These are phyloP conservation scores for Acropora tenuis DNA, from an alignment of 64 coral and sea anemone genomes.

Conservation along the genomic window DNA sequence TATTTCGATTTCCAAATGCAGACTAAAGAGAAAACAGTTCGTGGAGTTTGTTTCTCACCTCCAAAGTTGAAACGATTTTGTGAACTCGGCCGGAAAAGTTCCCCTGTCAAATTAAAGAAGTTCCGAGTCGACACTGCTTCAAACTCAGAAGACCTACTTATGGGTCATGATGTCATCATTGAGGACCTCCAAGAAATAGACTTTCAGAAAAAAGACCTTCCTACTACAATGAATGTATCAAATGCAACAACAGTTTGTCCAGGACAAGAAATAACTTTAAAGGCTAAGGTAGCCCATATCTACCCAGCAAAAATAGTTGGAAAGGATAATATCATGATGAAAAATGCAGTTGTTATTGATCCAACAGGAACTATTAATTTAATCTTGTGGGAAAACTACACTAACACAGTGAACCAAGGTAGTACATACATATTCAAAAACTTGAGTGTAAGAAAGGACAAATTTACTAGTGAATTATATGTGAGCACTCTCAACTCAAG, in stretches of 20 bases:
- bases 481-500: constrained; percentile 52
- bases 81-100: not conserved
- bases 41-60: constrained; percentile 48
- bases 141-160: constrained; percentile 35
- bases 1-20: not conserved
- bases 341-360: constrained; percentile 41
- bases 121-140: constrained; percentile 38
- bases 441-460: constrained; percentile 57
- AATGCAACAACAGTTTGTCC: constrained; percentile 6
- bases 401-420: constrained; percentile 46
- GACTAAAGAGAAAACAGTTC: constrained; percentile 14
- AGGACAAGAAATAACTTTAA: constrained; percentile 61
- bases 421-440: constrained; percentile 58
- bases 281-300: constrained; percentile 46
- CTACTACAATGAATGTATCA: constrained; percentile 36
- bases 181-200: constrained; percentile 33
- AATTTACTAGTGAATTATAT: constrained; percentile 45
- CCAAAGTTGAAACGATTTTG: constrained; percentile 24
- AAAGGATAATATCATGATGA: constrained; percentile 15
- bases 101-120: constrained; percentile 52
- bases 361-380: constrained; percentile 42
- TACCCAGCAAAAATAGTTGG: constrained; percentile 16
- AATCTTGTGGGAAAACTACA: constrained; percentile 59
- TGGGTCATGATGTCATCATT: constrained; percentile 38
- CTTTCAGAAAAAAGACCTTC: constrained; percentile 9